These are phyloP conservation scores for Todiramphus chloris DNA, from an alignment of 2,113 vertebrate species.

Conservation along the genomic window DNA sequence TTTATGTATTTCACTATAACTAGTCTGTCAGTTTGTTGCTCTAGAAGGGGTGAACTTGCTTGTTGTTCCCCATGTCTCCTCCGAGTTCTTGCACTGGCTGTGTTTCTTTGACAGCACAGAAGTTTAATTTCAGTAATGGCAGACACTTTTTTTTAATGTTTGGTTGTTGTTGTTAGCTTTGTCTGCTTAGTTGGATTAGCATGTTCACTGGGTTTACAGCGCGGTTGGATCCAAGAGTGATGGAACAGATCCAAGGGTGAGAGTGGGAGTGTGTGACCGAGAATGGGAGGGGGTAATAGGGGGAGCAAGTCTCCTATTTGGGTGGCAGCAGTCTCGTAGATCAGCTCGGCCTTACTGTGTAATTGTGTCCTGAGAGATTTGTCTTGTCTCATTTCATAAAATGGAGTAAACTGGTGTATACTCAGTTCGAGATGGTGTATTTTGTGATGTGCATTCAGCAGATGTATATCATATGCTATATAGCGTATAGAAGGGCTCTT, in stretches of 20 bases:
- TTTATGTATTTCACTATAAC: not conserved
- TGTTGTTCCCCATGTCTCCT: not conserved
- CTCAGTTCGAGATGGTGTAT: not conserved
- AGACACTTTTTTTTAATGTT: not conserved
- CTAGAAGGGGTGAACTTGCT: not conserved
- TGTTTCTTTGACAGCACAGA: not conserved
- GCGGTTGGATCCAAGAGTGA: not conserved
- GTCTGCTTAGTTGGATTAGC: not conserved
- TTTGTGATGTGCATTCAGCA: not conserved
- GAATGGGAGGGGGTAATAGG: not conserved
- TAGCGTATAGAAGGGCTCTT: not conserved
- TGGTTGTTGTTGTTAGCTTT: not conserved
- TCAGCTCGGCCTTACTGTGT: not conserved
- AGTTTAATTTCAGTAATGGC: not conserved
- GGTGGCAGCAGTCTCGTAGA: not conserved
- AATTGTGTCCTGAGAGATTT: not conserved
- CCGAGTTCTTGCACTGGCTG: not conserved
- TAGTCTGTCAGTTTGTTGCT: not conserved
- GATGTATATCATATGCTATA: not conserved
- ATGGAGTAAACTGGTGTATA: not conserved
- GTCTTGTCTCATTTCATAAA: not conserved
- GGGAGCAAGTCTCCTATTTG: not conserved
- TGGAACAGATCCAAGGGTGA: not conserved
- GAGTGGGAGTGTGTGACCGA: not conserved
- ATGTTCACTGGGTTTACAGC: not conserved